phyloP scores from a whole-genome alignment of 2,113 vertebrate species.

The Aythya baeri region DNA sequence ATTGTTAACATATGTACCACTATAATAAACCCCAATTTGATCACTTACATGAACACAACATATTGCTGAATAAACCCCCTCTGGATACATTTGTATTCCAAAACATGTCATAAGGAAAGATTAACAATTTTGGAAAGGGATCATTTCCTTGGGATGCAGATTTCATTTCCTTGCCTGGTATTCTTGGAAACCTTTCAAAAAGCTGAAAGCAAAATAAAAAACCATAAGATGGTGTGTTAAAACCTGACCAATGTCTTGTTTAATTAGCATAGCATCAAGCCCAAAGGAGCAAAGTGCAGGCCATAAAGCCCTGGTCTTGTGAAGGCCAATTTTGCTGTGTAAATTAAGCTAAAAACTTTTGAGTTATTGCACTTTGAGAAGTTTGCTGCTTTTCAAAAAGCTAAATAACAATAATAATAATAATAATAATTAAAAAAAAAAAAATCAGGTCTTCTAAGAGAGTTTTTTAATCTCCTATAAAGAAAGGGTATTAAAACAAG shows the following conservation, averaged over 20 bases:
- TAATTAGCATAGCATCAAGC: background rate
- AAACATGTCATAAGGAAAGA: slow-evolving; percentile 63
- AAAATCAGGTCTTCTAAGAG: background rate
- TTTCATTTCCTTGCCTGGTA: slow-evolving; percentile 69
- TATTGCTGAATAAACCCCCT: slow-evolving; percentile 39
- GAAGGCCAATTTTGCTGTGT: background rate
- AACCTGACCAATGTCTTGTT: background rate
- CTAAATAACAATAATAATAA: no score
- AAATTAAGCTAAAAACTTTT: background rate
- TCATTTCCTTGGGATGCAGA: slow-evolving; percentile 62
- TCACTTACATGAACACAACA: slow-evolving; percentile 34
- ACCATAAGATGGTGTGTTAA: background rate
- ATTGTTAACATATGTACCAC: slow-evolving; percentile 74
- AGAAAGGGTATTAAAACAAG: background rate
- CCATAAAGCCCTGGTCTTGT: background rate
- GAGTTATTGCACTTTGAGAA: background rate
- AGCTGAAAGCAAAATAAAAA: slow-evolving; percentile 11
- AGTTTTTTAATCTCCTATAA: background rate
- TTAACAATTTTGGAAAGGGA: slow-evolving; percentile 64
- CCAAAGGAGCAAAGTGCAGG: background rate
- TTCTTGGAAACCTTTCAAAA: slow-evolving; percentile 51
- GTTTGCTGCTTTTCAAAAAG: background rate
- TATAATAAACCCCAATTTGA: slow-evolving; percentile 30
- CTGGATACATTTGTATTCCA: slow-evolving; percentile 55
- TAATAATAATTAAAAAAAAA: no score